These are phyloP conservation scores for Chiloscyllium plagiosum DNA, from an alignment of 2,113 vertebrate genomes.

Conservation along the genomic window DNA sequence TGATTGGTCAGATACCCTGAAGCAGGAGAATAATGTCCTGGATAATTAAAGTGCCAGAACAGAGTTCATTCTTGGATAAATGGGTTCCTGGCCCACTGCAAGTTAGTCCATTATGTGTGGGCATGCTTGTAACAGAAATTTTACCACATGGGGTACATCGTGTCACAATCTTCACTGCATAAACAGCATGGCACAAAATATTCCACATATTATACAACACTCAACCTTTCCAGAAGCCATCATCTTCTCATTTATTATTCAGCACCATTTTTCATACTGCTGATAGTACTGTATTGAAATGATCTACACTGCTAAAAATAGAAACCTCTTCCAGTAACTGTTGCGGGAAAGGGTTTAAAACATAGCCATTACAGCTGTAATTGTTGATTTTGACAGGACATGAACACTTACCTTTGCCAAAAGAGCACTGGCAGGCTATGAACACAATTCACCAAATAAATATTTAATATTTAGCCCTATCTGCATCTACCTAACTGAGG, in stretches of 20 bases:
- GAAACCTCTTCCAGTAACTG: neutral
- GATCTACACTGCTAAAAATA: slow-evolving; percentile 10
- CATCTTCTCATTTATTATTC: slow-evolving; percentile 9
- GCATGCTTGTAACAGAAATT: neutral
- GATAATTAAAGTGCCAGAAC: neutral
- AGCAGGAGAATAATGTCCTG: neutral
- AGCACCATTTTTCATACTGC: neutral
- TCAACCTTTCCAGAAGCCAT: neutral
- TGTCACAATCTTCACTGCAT: neutral
- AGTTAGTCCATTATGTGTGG: too few species aligned
- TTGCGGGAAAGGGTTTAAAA: slow-evolving; percentile 8
- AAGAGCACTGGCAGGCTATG: neutral
- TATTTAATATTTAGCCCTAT: slow-evolving; percentile 23
- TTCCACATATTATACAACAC: neutral
- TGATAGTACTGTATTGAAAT: slow-evolving; percentile 14
- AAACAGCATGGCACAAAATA: neutral
- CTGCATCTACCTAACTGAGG: slow-evolving; percentile 19
- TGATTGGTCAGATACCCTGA: too few species aligned
- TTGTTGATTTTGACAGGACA: slow-evolving; percentile 3
- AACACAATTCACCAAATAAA: slow-evolving; percentile 9
- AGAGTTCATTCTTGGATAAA: neutral
- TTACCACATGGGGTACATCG: neutral
- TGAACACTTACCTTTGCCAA: neutral
- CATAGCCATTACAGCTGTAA: neutral
- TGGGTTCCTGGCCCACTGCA: neutral